Conservation (phyloP, 2,797 vertebrate species). For the Pelobates cultripes region DNA sequence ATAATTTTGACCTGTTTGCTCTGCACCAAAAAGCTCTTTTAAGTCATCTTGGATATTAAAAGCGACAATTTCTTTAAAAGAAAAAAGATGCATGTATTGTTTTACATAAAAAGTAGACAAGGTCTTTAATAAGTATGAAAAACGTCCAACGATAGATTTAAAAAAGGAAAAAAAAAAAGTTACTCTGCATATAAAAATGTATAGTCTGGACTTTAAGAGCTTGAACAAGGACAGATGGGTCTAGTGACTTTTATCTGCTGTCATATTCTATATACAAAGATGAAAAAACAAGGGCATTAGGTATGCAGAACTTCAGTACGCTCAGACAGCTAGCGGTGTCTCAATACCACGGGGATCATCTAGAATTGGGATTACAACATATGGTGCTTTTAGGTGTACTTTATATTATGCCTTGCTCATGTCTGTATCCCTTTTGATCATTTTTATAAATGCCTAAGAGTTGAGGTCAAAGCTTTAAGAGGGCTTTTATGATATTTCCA, state of each 20-base stretch:
- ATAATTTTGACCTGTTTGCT: too few species aligned
- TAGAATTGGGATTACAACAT: conserved; percentile 15
- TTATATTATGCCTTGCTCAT: conserved; percentile 22
- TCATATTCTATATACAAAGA: conserved; percentile 1
- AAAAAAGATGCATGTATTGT: too few species aligned
- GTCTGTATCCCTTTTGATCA: conserved; percentile 4
- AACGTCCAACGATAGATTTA: too few species aligned
- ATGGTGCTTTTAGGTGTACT: conserved; percentile 34
- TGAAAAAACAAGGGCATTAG: neutral
- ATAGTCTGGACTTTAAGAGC: neutral
- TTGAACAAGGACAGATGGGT: conserved; percentile 14
- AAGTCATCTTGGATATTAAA: too few species aligned
- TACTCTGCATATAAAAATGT: neutral
- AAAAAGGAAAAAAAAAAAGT: neutral
- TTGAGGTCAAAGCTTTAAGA: conserved; percentile 30
- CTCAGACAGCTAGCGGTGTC: neutral
- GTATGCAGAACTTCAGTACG: neutral
- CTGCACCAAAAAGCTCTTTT: too few species aligned
- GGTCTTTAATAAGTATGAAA: too few species aligned
- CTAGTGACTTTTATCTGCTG: neutral
- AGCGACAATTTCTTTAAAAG: too few species aligned
- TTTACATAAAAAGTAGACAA: too few species aligned
- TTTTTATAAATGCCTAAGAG: conserved; percentile 5
- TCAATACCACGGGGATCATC: neutral
- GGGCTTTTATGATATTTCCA: conserved; percentile 31